These are phyloP conservation scores for Dastarcus helophoroides DNA, from an alignment of 2,888 invertebrate genomes.

Conservation along the genomic window DNA sequence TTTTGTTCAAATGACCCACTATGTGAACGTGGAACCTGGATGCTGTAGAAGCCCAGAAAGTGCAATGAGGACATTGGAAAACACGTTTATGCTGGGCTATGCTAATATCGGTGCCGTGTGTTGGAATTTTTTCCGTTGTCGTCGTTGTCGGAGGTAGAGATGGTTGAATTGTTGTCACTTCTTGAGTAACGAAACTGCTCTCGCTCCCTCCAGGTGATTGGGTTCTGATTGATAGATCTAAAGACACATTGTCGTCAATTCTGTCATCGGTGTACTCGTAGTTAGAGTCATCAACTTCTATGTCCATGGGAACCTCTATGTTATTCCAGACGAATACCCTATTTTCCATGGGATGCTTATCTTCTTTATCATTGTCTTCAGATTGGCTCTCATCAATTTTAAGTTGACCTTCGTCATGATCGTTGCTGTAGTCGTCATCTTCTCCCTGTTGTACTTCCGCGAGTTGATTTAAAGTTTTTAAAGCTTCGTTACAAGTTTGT, in stretches of 20 bases:
- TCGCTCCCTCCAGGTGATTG: conserved; percentile 34
- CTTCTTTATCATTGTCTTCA: conserved; percentile 13
- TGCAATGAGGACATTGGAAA: conserved; percentile 86
- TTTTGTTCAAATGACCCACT: conserved; percentile 83
- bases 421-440: conserved; percentile 16
- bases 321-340: conserved; percentile 75
- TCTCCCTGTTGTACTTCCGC: conserved; percentile 9
- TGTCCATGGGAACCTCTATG: conserved; percentile 39
- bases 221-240: conserved; percentile 32
- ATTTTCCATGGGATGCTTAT: conserved; percentile 63
- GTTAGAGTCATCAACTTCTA: conserved; percentile 31
- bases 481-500: conserved; percentile 54
- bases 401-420: too few relatives aligned
- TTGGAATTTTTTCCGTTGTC: conserved; percentile 45
- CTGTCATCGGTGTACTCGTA: conserved; percentile 33
- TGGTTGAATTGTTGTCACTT: conserved; percentile 7
- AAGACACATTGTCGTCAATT: conserved; percentile 31
- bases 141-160: conserved; percentile 15
- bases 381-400: conserved; percentile 6
- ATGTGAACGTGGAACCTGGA: conserved; percentile 90
- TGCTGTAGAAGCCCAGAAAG: conserved; percentile 86
- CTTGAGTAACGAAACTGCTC: conserved; percentile 25
- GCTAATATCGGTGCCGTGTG: conserved; percentile 45
- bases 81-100: conserved; percentile 63
- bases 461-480: conserved; percentile 24